Evolutionary conservation across 2,888 invertebrate species (phyloP).

Genomic region (Acleris holmiana): DNA sequence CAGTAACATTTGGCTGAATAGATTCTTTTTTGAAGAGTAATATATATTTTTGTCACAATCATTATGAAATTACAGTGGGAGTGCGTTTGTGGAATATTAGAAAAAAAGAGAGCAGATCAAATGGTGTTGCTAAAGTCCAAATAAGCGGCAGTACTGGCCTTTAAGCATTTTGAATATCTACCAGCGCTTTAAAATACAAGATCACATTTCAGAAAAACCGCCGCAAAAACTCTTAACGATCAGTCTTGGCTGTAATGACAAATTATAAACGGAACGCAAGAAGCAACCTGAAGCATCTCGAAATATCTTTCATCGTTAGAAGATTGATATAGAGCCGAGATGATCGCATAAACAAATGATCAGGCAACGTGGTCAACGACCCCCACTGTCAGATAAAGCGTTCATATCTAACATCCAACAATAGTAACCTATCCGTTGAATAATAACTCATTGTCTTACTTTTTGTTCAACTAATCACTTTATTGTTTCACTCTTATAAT

Average conservation of each 20-base stretch:
- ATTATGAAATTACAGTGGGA: not conserved
- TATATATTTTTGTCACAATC: not conserved
- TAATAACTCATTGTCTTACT: conserved; percentile 83
- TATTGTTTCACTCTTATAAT: conserved; percentile 82
- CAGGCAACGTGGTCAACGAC: conserved; percentile 67
- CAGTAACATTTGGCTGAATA: not conserved
- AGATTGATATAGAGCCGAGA: conserved; percentile 74
- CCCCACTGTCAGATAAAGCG: conserved; percentile 65
- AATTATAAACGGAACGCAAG: conserved; percentile 64
- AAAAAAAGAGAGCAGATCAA: no score
- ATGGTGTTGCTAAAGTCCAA: no score
- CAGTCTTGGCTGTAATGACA: conserved; percentile 57
- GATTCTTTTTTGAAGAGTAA: not conserved
- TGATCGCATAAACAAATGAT: conserved; percentile 81
- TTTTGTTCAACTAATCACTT: conserved; percentile 83
- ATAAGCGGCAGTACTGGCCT: no score
- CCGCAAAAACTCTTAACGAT: not conserved
- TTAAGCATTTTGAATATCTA: no score
- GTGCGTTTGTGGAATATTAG: no score
- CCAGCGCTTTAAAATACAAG: not conserved
- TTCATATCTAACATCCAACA: conserved; percentile 67
- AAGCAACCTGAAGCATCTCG: conserved; percentile 65
- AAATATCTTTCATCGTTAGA: conserved; percentile 73
- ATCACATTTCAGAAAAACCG: not conserved
- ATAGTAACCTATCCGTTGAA: conserved; percentile 75